Base-by-base conservation (phyloP, 1,140 invertebrate species). In the Papilio polytes region DNA sequence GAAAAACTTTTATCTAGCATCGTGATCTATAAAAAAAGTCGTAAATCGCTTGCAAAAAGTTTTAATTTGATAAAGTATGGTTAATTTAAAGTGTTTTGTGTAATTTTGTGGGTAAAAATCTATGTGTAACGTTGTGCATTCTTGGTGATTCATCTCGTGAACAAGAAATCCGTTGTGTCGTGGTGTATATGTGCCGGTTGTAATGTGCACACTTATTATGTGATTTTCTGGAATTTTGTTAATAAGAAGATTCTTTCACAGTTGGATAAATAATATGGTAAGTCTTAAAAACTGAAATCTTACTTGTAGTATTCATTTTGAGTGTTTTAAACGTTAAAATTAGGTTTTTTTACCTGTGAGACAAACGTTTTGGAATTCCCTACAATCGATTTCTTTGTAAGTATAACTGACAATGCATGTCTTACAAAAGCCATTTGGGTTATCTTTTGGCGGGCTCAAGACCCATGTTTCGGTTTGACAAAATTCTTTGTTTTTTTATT, bases 91-190 rank as follows among this genome's bases (percentile, higher is more conserved):
- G 84, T 86, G 88, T 86, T 81, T 70, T 80, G 46, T 84, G 85
- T 84, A 84, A 82, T 84, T 88, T 86, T 83, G 76, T 85, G 90
- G 86, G 84, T 63, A 80, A 86, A 77, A 87, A 87, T 85, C 74
- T 41, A 81, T 85, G 89, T 89, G 86, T 88, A 85, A 82, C 78
- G 84, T 83, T 88, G 90, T 92, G 90, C 90, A 92, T 93, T 92
- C 90, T 89, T 63, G 88, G 89, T 93, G 91, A 93, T 93, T 93
- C 92, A 93, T 92, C 92, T 92, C 87, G 86, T 85, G 86, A 88
- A 91, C 88, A 90, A 90, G 89, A 92, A 93, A 90, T 91, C 89
- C 87, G 92, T 89, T 89, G 87, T 90, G 90, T 89, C 87, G 74
- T 86, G 83, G 83, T 80, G 44, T 81, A 83, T 80, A 80, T 82